Evolutionary conservation across 2,113 vertebrate species (phyloP).

Genomic region (Tetraodon nigroviridis): DNA sequence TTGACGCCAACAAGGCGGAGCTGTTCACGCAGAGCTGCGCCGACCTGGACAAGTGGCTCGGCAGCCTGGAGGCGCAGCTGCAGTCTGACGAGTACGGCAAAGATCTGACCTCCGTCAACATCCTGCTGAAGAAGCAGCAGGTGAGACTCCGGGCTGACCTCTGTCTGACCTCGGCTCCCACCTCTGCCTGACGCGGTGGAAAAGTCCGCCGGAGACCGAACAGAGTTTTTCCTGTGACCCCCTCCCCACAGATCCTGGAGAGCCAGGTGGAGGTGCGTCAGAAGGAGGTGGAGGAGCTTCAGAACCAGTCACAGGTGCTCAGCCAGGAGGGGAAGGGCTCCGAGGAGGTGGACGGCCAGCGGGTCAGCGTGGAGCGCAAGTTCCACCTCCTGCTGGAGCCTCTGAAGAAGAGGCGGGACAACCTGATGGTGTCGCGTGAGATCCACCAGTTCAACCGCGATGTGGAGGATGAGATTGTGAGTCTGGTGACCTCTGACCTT

Average conservation of each 20-base stretch:
- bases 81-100: slow-evolving; percentile 96
- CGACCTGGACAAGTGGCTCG: slow-evolving; percentile 94
- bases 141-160: slow-evolving; percentile 49
- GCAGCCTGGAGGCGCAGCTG: slow-evolving; percentile 86
- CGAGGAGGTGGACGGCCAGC: slow-evolving; percentile 90
- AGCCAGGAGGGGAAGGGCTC: slow-evolving; percentile 92
- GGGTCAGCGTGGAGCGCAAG: slow-evolving; percentile 85
- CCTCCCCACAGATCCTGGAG: slow-evolving; percentile 78
- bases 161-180: too few species aligned
- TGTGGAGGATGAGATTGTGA: slow-evolving; percentile 92
- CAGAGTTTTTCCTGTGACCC: too few species aligned
- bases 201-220: too few species aligned
- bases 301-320: slow-evolving; percentile 79
- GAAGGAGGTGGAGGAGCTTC: slow-evolving; percentile 87
- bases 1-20: slow-evolving; percentile 97
- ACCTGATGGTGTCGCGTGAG: slow-evolving; percentile 90
- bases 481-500: slow-evolving; percentile 44
- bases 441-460: slow-evolving; percentile 95
- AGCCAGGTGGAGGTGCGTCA: slow-evolving; percentile 94
- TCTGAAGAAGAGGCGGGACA: slow-evolving; percentile 82
- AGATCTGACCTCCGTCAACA: slow-evolving; percentile 96
- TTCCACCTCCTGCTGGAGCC: slow-evolving; percentile 85
- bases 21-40: slow-evolving; percentile 98
- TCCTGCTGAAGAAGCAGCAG: slow-evolving; percentile 98
- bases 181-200: too few species aligned